A percentile compares a stretch with the other conserved stretches of the same genome.
These are phyloP conservation scores for Trididemnum clinides DNA, from an alignment of 23 tunicate species.

Conservation along the genomic window DNA sequence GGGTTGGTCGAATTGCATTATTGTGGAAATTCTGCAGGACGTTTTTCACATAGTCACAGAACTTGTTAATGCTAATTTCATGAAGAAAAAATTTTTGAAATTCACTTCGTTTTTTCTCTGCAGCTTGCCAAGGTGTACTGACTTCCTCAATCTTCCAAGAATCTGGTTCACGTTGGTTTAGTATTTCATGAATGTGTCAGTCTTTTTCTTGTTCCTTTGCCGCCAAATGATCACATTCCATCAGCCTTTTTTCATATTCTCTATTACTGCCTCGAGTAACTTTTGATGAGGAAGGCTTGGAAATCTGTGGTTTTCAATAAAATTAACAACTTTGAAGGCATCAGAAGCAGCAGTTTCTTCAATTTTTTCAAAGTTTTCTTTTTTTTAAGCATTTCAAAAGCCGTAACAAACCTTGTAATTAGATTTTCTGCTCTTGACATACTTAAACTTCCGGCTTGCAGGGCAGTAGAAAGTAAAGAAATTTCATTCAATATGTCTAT, in stretches of 20 bases:
- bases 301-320: conserved; percentile 37
- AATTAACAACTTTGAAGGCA: neutral
- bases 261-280: conserved; percentile 17
- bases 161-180: conserved; percentile 6
- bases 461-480: conserved; percentile 18
- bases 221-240: conserved; percentile 6
- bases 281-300: conserved; percentile 21
- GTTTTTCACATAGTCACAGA: no score
- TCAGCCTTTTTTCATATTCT: conserved; percentile 7
- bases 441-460: conserved; percentile 14
- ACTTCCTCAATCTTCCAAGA: conserved; percentile 23
- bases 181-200: neutral
- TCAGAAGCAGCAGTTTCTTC: neutral
- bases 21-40: no score
- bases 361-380: neutral
- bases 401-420: neutral
- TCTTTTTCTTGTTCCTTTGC: neutral
- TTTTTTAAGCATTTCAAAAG: neutral
- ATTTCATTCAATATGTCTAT: conserved; percentile 27
- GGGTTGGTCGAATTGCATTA: neutral
- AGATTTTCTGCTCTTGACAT: conserved; percentile 19
- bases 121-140: conserved; percentile 17
- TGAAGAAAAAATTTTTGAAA: neutral
- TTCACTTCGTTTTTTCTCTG: conserved; percentile 5
- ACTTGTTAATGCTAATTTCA: no score